Base-by-base conservation (phyloP, 1,140 invertebrate genomes). In the Odontomachus brunneus region DNA sequence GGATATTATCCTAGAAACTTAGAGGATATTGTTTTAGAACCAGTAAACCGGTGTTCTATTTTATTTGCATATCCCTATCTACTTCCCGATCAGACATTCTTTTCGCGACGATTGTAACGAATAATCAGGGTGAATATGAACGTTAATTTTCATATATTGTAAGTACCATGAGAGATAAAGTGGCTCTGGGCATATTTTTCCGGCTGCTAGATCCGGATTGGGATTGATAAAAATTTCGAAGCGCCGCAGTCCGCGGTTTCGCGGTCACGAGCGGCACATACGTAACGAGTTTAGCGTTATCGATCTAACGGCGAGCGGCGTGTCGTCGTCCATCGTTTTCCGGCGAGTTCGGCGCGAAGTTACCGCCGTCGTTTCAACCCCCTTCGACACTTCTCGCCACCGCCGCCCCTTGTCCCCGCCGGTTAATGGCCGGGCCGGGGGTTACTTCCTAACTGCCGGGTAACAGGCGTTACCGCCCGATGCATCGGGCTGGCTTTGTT, bases 281-380 rank as follows among this genome's bases (percentile, higher is more conserved):
- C 76, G 51, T 81, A 81, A 81, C 67, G 78, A 75, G 78, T 82
- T 33, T 73, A 73, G 26, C n/a, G 26, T 74, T 82, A 82, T 82
- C 72, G 81, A 82, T 82, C 81, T 82, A 82, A 62, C 81, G 69
- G 59, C 11, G 48, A 63, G 49, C 81, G 55, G 69, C 69, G 55
- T 82, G 69, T 81, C 66, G 55, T 82, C 69, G 69, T 76, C 80
- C 71, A 74, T 82, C 55, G 73, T 66, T 83, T 53, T 78, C 57
- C 73, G 60, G 73, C 59, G 53, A 29, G 73, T n/a, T 33, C 60
- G 59, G 73, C 60, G 57, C 15, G 0, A 76, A 76, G 29, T 66
- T 78, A 80, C 74, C 82, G 60, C 57, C 57, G 22, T 67, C 62
- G 59, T 81, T 67, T 65, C 49, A 44, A 17, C 22, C 59, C 74